A percentile compares a stretch with the other conserved stretches of the same genome.
Evolutionary conservation across 2,113 vertebrate species (phyloP).

Genomic region (Amphiprion percula): DNA sequence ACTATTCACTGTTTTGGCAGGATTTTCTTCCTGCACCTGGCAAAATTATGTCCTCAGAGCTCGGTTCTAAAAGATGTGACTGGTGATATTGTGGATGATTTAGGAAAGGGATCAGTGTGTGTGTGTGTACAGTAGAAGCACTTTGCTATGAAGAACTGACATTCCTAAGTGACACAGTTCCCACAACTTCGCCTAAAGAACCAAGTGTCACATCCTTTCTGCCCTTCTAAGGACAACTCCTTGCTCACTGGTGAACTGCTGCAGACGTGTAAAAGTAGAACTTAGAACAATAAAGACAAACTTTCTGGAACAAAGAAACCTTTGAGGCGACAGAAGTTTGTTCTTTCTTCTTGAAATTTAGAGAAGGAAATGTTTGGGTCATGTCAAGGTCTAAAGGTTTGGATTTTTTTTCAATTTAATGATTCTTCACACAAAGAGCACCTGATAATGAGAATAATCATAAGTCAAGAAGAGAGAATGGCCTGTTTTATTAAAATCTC

Average conservation of each 20-base stretch:
- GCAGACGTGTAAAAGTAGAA: constrained; percentile 72
- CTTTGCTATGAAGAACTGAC: constrained; percentile 34
- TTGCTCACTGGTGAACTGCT: constrained; percentile 31
- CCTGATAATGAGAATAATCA: constrained; percentile 25
- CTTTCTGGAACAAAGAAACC: constrained; percentile 61
- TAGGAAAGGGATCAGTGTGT: constrained; percentile 29
- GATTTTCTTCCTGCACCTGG: constrained; percentile 48
- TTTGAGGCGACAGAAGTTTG: constrained; percentile 52
- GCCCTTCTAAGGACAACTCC: constrained; percentile 63
- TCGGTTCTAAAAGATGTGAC: constrained; percentile 43
- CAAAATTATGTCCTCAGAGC: constrained; percentile 35
- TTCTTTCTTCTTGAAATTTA: constrained; percentile 34
- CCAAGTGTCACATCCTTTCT: constrained; percentile 58
- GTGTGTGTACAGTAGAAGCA: constrained; percentile 4
- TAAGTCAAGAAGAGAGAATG: constrained; percentile 7
- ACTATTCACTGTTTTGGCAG: constrained; percentile 52
- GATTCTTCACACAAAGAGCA: constrained; percentile 51
- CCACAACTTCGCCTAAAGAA: constrained; percentile 50
- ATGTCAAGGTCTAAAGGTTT: constrained; percentile 20
- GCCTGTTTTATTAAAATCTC: neutral
- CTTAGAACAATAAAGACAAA: constrained; percentile 73
- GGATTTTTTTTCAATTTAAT: constrained; percentile 21
- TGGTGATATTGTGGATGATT: constrained; percentile 51
- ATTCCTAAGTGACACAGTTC: constrained; percentile 67
- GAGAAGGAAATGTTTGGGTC: constrained; percentile 41